phyloP scores from a whole-genome alignment of 2,797 vertebrate species.

The Carcharodon carcharias region DNA sequence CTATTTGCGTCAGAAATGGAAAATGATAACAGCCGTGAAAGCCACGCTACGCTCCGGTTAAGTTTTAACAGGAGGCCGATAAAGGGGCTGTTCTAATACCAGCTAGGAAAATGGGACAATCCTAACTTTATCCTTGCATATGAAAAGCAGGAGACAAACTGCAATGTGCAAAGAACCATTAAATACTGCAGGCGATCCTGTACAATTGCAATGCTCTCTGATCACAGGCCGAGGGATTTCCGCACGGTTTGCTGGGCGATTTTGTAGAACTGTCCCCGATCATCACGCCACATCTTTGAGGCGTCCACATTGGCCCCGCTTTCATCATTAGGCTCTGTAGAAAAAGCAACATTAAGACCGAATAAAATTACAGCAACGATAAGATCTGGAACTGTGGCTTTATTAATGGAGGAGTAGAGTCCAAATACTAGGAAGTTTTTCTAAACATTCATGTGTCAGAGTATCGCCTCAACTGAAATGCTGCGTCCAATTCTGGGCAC shows the following conservation, averaged over 20 bases:
- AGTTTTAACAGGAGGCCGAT: not conserved
- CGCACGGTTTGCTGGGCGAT: constrained; percentile 88
- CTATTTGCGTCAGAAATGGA: constrained; percentile 1
- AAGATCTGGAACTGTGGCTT: not conserved
- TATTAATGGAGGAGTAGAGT: not conserved
- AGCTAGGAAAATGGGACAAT: not conserved
- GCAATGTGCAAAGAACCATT: constrained; percentile 20
- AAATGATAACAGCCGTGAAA: not conserved
- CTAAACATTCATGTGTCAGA: not conserved
- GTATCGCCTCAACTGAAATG: too few species aligned
- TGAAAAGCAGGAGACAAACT: constrained; percentile 22
- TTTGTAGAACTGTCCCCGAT: constrained; percentile 82
- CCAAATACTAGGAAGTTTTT: not conserved
- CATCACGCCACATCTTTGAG: constrained; percentile 97
- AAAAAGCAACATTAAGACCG: not conserved
- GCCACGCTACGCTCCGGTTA: not conserved
- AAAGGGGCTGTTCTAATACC: not conserved
- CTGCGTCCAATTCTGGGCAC: not conserved
- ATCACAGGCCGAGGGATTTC: constrained; percentile 83
- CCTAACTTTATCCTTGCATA: constrained; percentile 26
- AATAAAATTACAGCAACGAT: not conserved
- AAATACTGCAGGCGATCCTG: not conserved
- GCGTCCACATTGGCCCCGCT: constrained; percentile 93
- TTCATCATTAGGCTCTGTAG: constrained; percentile 88
- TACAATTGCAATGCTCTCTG: not conserved